Conservation (phyloP, 2,888 invertebrate species). For the Eupithecia dodoneata region DNA sequence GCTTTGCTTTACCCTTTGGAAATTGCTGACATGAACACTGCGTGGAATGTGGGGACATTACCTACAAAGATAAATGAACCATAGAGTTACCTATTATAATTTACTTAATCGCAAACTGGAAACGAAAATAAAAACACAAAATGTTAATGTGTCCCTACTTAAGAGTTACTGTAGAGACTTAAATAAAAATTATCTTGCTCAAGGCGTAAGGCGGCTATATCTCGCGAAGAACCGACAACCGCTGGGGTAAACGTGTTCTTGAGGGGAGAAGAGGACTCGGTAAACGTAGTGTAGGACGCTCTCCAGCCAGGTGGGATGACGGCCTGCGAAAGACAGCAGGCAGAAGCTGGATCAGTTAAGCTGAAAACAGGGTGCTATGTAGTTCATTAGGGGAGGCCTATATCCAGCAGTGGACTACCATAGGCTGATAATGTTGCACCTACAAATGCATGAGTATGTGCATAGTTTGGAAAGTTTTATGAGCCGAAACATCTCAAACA, state of each 20-base stretch:
- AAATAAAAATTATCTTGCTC: background rate
- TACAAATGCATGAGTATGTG: background rate
- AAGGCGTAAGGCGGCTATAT: background rate
- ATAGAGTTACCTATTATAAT: background rate
- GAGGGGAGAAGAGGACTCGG: too few relatives aligned
- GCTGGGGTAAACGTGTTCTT: too few relatives aligned
- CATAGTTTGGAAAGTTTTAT: background rate
- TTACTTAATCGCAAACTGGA: background rate
- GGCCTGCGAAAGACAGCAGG: too few relatives aligned
- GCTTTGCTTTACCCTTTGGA: conserved; percentile 46
- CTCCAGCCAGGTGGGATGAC: too few relatives aligned
- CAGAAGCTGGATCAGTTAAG: too few relatives aligned
- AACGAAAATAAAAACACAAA: background rate
- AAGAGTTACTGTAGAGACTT: background rate
- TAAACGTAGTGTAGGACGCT: too few relatives aligned
- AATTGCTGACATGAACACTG: conserved; percentile 41
- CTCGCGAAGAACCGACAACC: too few relatives aligned
- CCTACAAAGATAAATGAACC: background rate
- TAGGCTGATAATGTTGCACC: background rate
- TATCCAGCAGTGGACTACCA: too few relatives aligned
- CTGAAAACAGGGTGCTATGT: too few relatives aligned
- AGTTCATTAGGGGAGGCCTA: too few relatives aligned
- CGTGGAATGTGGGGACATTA: background rate
- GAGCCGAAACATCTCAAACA: background rate
- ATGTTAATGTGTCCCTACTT: background rate